phyloP scores from a whole-genome alignment of 2,113 vertebrate species.

The Oreochromis spilurus region DNA sequence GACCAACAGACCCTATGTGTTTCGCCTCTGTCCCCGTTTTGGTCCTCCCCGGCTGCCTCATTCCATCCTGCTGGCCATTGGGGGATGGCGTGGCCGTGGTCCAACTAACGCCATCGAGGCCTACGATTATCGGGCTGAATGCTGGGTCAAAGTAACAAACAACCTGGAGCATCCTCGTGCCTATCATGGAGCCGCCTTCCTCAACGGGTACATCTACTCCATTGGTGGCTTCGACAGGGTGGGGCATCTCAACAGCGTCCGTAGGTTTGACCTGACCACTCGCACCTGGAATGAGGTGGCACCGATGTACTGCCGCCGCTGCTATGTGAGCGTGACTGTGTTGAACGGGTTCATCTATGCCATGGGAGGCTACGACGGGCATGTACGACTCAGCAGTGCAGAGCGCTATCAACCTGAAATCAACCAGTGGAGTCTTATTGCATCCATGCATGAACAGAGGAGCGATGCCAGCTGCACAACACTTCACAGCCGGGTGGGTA shows the following conservation, averaged over 20 bases:
- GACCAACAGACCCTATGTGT: fast-evolving
- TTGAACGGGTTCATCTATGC: constrained; percentile 35
- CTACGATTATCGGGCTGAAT: not conserved
- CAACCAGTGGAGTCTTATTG: constrained; percentile 47
- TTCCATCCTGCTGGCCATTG: constrained; percentile 23
- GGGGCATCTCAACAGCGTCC: not conserved
- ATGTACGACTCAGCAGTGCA: not conserved
- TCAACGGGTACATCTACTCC: constrained; percentile 23
- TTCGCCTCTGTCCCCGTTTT: fast-evolving
- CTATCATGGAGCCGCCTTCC: constrained; percentile 14
- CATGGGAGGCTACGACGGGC: constrained; percentile 27
- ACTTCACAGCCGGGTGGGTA: constrained; percentile 74
- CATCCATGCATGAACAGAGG: constrained; percentile 15
- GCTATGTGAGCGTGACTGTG: constrained; percentile 35
- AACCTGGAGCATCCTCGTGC: not conserved
- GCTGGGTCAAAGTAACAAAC: not conserved
- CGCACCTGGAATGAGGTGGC: constrained; percentile 13
- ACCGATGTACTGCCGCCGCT: constrained; percentile 22
- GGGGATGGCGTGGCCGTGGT: not conserved
- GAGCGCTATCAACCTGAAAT: constrained; percentile 25
- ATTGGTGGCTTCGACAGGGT: constrained; percentile 20
- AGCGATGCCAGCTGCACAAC: constrained; percentile 65
- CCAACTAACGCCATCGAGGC: not conserved
- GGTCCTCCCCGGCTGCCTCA: constrained; percentile 32
- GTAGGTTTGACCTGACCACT: not conserved